Conservation (phyloP, 2,113 vertebrate species). For the Urocolius indicus region DNA sequence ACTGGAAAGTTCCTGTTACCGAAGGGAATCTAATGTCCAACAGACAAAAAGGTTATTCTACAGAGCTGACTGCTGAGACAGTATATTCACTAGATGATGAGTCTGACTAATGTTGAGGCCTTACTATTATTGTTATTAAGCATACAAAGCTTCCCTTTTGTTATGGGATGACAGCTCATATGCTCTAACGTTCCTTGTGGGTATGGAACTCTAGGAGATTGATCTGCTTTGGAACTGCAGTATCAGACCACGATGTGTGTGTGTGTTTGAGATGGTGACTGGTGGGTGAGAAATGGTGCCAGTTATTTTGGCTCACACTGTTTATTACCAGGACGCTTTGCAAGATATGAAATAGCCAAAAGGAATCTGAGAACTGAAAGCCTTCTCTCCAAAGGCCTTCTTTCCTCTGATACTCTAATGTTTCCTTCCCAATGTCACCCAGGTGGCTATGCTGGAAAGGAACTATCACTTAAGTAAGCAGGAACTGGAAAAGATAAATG, state of each 20-base stretch:
- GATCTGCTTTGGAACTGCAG: neutral
- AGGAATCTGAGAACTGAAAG: neutral
- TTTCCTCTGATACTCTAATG: neutral
- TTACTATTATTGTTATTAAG: neutral
- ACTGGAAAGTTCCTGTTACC: neutral
- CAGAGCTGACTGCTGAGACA: neutral
- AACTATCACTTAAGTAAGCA: slow-evolving; percentile 87
- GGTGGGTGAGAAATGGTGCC: neutral
- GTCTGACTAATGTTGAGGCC: neutral
- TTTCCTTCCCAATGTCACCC: neutral
- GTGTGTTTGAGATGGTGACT: neutral
- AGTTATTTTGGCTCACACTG: neutral
- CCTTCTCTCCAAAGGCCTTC: neutral
- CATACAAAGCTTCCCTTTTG: neutral
- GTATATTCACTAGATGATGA: neutral
- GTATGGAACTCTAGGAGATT: neutral
- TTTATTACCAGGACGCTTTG: neutral
- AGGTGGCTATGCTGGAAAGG: slow-evolving; percentile 92
- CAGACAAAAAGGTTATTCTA: neutral
- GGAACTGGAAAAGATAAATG: slow-evolving; percentile 89
- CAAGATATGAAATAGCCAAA: neutral
- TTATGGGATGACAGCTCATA: neutral
- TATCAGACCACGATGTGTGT: neutral
- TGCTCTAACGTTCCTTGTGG: neutral
- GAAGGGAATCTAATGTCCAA: neutral